Conservation (phyloP, 2,113 vertebrate genomes). For the Odontesthes bonariensis region DNA sequence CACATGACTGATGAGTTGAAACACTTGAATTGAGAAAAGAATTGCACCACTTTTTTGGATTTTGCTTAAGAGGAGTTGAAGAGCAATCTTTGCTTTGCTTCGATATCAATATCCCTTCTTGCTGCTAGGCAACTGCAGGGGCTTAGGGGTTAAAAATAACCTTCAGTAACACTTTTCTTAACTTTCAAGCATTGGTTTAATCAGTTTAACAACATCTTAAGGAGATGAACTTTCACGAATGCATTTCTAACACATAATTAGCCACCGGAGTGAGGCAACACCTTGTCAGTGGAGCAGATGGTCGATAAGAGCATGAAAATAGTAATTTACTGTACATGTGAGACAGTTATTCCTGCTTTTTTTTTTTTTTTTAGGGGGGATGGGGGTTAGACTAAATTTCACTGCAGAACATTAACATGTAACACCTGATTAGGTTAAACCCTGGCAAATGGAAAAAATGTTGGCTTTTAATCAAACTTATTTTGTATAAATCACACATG, state of each 20-base stretch:
- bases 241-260: constrained; percentile 53
- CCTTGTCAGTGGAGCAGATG: constrained; percentile 58
- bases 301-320: constrained; percentile 42
- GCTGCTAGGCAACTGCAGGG: constrained; percentile 14
- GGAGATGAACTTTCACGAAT: constrained; percentile 24
- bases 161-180: neutral
- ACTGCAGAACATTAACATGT: no score
- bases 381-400: no score
- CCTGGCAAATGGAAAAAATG: no score
- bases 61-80: no score
- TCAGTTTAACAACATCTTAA: constrained; percentile 23
- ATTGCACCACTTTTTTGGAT: no score
- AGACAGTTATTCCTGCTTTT: neutral
- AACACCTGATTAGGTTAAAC: no score
- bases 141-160: neutral
- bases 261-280: constrained; percentile 33
- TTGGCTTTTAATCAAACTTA: no score
- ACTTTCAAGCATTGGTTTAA: constrained; percentile 13
- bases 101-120: neutral
- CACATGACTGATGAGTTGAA: no score
- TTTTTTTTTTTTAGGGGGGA: no score
- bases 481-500: no score
- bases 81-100: neutral
- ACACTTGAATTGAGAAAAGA: no score
- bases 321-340: constrained; percentile 19